Evolutionary conservation across 2,797 vertebrate species (phyloP).

Genomic region (Holocentrus rufus): DNA sequence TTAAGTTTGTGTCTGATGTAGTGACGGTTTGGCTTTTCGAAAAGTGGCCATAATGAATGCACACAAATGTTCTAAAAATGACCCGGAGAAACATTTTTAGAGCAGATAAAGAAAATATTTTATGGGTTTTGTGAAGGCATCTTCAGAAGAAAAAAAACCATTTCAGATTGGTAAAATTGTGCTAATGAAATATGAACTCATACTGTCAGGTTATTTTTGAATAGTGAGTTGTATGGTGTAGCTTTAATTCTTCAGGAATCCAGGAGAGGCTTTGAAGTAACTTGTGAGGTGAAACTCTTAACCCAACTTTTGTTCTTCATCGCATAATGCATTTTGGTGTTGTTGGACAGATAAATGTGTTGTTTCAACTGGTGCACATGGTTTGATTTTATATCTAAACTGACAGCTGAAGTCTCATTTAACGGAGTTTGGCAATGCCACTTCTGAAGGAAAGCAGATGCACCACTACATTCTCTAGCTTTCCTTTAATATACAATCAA

Average conservation of each 20-base stretch:
- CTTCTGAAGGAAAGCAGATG: constrained; percentile 72
- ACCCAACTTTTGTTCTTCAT: constrained; percentile 29
- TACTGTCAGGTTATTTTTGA: constrained; percentile 11
- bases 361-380: constrained; percentile 47
- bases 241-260: constrained; percentile 9
- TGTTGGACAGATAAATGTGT: constrained; percentile 18
- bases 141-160: constrained; percentile 16
- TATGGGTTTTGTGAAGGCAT: constrained; percentile 9
- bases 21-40: constrained; percentile 40
- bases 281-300: not conserved
- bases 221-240: not conserved
- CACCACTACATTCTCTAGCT: constrained; percentile 74
- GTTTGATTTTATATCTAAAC: constrained; percentile 53
- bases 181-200: constrained; percentile 26
- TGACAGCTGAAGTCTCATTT: constrained; percentile 45
- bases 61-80: no score
- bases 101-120: constrained; percentile 20
- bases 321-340: constrained; percentile 23
- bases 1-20: constrained; percentile 37
- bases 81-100: not conserved
- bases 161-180: constrained; percentile 11
- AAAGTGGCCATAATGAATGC: constrained; percentile 11
- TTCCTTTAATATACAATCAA: constrained; percentile 81
- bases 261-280: constrained; percentile 4
- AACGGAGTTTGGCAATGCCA: constrained; percentile 49